A percentile compares a stretch with the other conserved stretches of the same genome.
phyloP scores from a whole-genome alignment of 2,888 invertebrate genomes.

The Margaritifera margaritifera region DNA sequence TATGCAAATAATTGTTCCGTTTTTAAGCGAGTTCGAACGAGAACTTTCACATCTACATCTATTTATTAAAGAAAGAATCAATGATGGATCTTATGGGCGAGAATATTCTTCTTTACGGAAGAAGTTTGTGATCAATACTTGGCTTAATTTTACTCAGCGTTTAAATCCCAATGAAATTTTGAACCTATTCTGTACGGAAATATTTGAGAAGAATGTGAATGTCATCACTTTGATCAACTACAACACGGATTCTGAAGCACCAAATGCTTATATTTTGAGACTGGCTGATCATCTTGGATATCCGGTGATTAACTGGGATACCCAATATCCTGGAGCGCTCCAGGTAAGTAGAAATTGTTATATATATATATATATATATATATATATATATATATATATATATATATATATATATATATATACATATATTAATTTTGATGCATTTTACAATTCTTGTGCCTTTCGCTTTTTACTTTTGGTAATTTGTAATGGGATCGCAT shows the following conservation, averaged over 20 bases:
- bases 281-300: constrained; percentile 43
- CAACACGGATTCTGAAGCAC: constrained; percentile 24
- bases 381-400: too few relatives aligned
- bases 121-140: constrained; percentile 28
- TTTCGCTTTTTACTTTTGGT: too few relatives aligned
- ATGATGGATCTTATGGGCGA: constrained; percentile 14
- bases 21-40: constrained; percentile 8
- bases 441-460: too few relatives aligned
- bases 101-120: constrained; percentile 23
- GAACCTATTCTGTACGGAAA: constrained; percentile 44
- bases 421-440: too few relatives aligned
- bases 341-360: constrained; percentile 38
- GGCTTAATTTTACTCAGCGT: constrained; percentile 35
- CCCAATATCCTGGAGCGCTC: constrained; percentile 43
- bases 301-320: constrained; percentile 54
- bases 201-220: constrained; percentile 42
- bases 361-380: too few relatives aligned
- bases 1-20: constrained; percentile 28
- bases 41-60: constrained; percentile 22
- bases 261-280: constrained; percentile 42
- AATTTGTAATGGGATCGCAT: too few relatives aligned
- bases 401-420: too few relatives aligned
- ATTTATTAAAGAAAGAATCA: constrained; percentile 22
- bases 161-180: constrained; percentile 42
- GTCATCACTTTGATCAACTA: constrained; percentile 42